A percentile compares a stretch with the other conserved stretches of the same genome.
These are phyloP conservation scores for Meandrusa payeni DNA, from an alignment of 2,888 invertebrate genomes.

Conservation along the genomic window DNA sequence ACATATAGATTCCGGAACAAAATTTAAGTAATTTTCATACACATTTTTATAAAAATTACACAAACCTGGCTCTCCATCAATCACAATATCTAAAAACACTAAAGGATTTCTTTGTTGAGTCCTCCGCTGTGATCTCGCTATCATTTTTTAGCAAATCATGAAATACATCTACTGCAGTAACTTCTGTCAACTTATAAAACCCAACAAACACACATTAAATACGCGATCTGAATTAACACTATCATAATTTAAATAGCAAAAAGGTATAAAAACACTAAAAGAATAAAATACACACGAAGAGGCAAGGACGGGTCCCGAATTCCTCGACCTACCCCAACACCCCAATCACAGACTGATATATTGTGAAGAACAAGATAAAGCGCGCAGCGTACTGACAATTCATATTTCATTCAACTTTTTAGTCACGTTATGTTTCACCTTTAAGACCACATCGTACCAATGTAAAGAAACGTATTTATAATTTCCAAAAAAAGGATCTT, in stretches of 20 bases:
- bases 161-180: constrained; percentile 21
- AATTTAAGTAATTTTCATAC: background rate
- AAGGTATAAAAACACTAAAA: constrained; percentile 24
- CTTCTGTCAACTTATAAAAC: constrained; percentile 12
- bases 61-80: constrained; percentile 85
- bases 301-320: constrained; percentile 27
- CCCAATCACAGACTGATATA: constrained; percentile 27
- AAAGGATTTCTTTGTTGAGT: constrained; percentile 79
- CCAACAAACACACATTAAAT: constrained; percentile 14
- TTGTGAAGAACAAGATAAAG: background rate
- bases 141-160: constrained; percentile 31
- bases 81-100: constrained; percentile 86
- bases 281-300: constrained; percentile 34
- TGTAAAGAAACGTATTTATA: too few relatives aligned
- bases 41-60: constrained; percentile 15
- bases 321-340: constrained; percentile 33
- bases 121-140: constrained; percentile 29
- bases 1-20: background rate
- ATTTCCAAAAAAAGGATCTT: too few relatives aligned
- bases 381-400: background rate
- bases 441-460: too few relatives aligned
- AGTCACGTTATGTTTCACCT: background rate
- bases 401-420: constrained; percentile 14
- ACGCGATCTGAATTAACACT: constrained; percentile 24
- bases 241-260: constrained; percentile 27